Conservation (phyloP, 2,113 vertebrate genomes). For the Tragelaphus scriptus region DNA sequence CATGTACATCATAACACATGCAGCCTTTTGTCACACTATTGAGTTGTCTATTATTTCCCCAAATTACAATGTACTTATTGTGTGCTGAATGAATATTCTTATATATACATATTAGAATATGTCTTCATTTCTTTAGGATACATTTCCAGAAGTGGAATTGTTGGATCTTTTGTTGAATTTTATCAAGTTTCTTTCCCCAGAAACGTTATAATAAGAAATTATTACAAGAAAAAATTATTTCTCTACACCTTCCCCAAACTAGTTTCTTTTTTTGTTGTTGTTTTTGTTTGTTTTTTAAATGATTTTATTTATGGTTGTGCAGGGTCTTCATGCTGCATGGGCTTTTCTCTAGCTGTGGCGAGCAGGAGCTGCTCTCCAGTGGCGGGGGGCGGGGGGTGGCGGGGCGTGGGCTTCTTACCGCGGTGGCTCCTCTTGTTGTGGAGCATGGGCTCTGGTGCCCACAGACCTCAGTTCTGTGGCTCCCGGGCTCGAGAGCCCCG, state of each 20-base stretch:
- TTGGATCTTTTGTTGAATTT: not conserved
- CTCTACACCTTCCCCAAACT: not conserved
- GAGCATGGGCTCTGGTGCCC: too few species aligned
- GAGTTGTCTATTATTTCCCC: not conserved
- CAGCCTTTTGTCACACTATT: not conserved
- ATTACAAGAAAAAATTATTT: not conserved
- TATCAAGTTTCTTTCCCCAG: not conserved
- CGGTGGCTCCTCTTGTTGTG: too few species aligned
- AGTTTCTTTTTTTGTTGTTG: not conserved
- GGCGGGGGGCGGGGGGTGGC: too few species aligned
- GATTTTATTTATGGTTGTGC: too few species aligned
- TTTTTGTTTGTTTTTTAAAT: too few species aligned
- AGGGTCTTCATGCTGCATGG: too few species aligned
- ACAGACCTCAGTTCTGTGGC: too few species aligned
- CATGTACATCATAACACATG: not conserved
- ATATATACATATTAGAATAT: not conserved
- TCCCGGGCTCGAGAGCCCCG: too few species aligned
- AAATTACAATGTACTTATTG: not conserved
- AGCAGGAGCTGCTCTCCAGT: too few species aligned
- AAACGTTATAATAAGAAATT: not conserved
- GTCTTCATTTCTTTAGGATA: not conserved
- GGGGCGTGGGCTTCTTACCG: too few species aligned
- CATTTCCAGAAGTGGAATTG: not conserved
- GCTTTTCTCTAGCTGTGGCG: too few species aligned
- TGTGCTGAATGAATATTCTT: not conserved